Percentiles rank a stretch among this genome's conserved stretches.
Conservation (phyloP, 2,113 vertebrate genomes). For the Chascanopsetta lugubris region DNA sequence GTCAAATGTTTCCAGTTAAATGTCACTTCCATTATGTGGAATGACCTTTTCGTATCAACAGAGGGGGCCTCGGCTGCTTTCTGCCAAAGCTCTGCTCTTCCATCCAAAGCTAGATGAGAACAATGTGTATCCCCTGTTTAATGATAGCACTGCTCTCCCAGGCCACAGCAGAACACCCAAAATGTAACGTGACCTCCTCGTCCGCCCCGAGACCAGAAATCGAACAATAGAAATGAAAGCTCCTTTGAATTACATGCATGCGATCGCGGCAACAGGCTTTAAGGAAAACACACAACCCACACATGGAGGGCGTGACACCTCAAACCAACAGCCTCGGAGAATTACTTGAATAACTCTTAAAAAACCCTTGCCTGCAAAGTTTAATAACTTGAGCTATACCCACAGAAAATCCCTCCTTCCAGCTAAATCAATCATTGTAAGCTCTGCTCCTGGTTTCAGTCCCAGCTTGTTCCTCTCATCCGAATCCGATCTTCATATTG, state of each 20-base stretch:
- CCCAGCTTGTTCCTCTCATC: slow-evolving; percentile 39
- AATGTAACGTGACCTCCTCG: slow-evolving; percentile 33
- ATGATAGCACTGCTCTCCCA: slow-evolving; percentile 38
- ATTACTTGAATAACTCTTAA: slow-evolving; percentile 28
- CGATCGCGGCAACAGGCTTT: slow-evolving; percentile 13
- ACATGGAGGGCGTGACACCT: slow-evolving; percentile 36
- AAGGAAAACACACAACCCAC: background rate
- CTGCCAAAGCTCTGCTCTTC: slow-evolving; percentile 62
- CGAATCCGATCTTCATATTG: slow-evolving; percentile 50
- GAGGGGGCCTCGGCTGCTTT: slow-evolving; percentile 39
- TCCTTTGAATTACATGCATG: slow-evolving; percentile 25
- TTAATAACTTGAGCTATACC: slow-evolving; percentile 37
- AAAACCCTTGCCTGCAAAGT: slow-evolving; percentile 21
- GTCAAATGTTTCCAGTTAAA: slow-evolving; percentile 62
- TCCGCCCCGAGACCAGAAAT: background rate
- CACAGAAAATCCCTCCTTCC: slow-evolving; percentile 15
- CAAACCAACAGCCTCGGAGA: slow-evolving; percentile 1
- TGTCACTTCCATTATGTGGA: slow-evolving; percentile 44
- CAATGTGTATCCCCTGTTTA: slow-evolving; percentile 68
- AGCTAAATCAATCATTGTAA: slow-evolving; percentile 41
- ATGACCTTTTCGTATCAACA: slow-evolving; percentile 48
- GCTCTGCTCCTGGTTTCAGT: slow-evolving; percentile 19
- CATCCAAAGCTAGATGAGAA: slow-evolving; percentile 66
- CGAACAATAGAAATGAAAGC: slow-evolving; percentile 6
- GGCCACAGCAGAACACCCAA: slow-evolving; percentile 45